Conservation (phyloP, 2,113 vertebrate species). For the Myrmecobius fasciatus region DNA sequence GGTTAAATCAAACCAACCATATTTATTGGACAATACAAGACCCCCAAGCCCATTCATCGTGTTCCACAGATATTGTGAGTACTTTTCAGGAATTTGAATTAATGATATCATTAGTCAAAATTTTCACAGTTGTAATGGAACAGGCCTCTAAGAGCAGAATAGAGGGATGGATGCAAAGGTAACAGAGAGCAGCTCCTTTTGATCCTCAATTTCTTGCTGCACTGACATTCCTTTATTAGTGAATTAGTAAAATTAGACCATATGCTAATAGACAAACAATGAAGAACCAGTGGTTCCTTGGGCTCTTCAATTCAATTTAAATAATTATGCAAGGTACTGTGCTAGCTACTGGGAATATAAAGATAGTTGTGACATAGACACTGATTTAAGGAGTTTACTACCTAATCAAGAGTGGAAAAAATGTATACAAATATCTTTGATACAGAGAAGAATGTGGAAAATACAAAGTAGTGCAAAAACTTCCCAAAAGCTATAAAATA, state of each 20-base stretch:
- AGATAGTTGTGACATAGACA: background rate
- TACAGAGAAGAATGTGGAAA: background rate
- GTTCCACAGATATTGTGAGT: background rate
- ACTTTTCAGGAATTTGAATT: slow-evolving; percentile 27
- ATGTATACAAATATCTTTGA: background rate
- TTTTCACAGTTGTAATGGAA: background rate
- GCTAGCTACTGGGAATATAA: background rate
- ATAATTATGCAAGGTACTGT: background rate
- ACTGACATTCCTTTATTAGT: slow-evolving; percentile 55
- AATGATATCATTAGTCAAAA: background rate
- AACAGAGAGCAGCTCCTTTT: slow-evolving; percentile 37
- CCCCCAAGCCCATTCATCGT: background rate
- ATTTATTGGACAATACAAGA: slow-evolving; percentile 17
- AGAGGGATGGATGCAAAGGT: slow-evolving; percentile 30
- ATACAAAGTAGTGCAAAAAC: background rate
- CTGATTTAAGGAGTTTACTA: background rate
- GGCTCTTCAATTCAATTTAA: background rate
- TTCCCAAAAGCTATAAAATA: background rate
- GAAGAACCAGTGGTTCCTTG: slow-evolving; percentile 27
- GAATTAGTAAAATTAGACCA: slow-evolving; percentile 54
- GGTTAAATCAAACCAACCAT: slow-evolving; percentile 34
- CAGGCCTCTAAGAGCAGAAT: slow-evolving; percentile 29
- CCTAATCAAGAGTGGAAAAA: background rate
- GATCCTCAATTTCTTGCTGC: slow-evolving; percentile 61
- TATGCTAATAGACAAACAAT: slow-evolving; percentile 23